phyloP scores from a whole-genome alignment of 2,888 invertebrate genomes.

The Stenolophus ochropezus region DNA sequence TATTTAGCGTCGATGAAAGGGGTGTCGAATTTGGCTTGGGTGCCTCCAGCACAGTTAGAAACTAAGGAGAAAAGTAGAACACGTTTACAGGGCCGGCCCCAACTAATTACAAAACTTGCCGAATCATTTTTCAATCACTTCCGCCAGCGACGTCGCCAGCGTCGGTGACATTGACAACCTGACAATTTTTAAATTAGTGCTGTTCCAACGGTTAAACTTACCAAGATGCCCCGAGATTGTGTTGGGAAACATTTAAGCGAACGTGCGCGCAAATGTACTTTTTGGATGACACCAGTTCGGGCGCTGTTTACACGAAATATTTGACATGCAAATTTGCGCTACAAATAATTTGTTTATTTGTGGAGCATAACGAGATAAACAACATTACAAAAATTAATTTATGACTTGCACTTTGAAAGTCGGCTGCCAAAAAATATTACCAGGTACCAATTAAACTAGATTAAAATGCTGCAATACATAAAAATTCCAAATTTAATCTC shows the following conservation, averaged over 20 bases:
- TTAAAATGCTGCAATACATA: not conserved
- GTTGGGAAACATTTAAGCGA: not conserved
- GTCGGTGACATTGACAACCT: conserved; percentile 16
- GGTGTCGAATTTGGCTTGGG: not conserved
- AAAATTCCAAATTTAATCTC: not conserved
- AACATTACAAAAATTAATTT: conserved; percentile 1
- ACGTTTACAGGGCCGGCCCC: conserved; percentile 24
- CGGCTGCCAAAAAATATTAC: not conserved
- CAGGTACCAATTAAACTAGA: not conserved
- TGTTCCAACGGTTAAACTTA: not conserved
- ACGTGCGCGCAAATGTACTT: not conserved
- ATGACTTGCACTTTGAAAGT: not conserved
- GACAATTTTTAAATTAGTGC: conserved; percentile 41
- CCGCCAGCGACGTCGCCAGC: not conserved
- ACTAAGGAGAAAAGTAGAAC: conserved; percentile 29
- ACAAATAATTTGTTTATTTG: conserved; percentile 7
- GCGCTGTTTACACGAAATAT: not conserved
- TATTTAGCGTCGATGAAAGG: not conserved
- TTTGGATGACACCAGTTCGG: not conserved
- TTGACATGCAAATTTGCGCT: conserved; percentile 1
- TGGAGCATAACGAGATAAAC: not conserved
- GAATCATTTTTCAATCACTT: conserved; percentile 42
- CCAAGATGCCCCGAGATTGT: not conserved
- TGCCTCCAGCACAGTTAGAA: not conserved
- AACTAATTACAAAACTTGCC: conserved; percentile 43